Base-by-base conservation (phyloP, 1,140 invertebrate genomes). In the Diprion similis region DNA sequence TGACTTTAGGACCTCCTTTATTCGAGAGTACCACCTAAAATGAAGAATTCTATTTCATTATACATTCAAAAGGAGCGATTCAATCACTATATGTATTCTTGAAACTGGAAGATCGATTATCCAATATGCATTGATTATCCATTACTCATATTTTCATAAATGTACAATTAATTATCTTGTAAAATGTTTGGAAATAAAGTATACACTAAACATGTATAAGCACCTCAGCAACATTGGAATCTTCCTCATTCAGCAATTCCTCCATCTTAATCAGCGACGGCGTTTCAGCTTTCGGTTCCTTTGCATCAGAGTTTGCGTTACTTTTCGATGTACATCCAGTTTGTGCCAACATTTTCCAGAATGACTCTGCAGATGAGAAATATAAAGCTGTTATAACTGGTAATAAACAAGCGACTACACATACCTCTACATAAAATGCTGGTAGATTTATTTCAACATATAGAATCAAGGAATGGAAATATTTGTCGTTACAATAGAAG, bases 1-100 rank as follows among this genome's bases (percentile, higher is more conserved):
- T 89, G n/a, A 89, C 75, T 76, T 89, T 89, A 68, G 84, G 83
- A 0, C 86, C 87, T 8, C 87, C 87, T 77, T 88, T 89, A 67
- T 89, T 89, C 13, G 88, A 89, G 0, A 85, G 67, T 0, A 87
- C 81, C 9, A 87, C 73, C 83, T 86, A 70, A 13, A 79, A 74
- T 37, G 46, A 68, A 24, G 67, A 59, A 15, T 37, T 64, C 8
- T 19, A 15, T n/a, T 48, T 59, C 10, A 65, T 19, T 0, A n/a
- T 15, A 68, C 47, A 0, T 11, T 24, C 19, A 66, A 66, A 66
- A 72, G 46, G 6, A 37, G 24, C 24, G 24, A 37, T 37, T 37
- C 24, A 37, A 37, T 37, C 1, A 37, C 24, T 37, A 37, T 6
- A 37, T 37, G 2, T 37, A 37, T 37, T 3, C 6, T 37, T 6